Conservation (phyloP, 2,113 vertebrate genomes). For the human (Homo sapiens) region GRCh38 chr4:35622501-35623000, state of each 20-base stretch:
- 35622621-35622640: neutral
- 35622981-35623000: neutral
- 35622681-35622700: neutral
- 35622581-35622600: neutral
- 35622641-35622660: neutral
- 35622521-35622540: neutral
- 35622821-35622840: neutral
- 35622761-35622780: accelerated
- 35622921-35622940: neutral
- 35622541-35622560: neutral
- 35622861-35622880: neutral
- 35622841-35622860: neutral
- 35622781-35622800: neutral
- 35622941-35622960: neutral
- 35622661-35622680: no score
- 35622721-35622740: neutral
- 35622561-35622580: neutral
- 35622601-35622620: neutral
- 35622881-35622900: neutral
- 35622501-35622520: neutral
- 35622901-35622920: neutral
- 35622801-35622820: neutral
- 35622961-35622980: neutral
- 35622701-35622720: neutral
- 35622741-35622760: neutral